These are phyloP conservation scores for Hoplostethus atlanticus DNA, from an alignment of 2,797 vertebrate genomes.

Conservation along the genomic window DNA sequence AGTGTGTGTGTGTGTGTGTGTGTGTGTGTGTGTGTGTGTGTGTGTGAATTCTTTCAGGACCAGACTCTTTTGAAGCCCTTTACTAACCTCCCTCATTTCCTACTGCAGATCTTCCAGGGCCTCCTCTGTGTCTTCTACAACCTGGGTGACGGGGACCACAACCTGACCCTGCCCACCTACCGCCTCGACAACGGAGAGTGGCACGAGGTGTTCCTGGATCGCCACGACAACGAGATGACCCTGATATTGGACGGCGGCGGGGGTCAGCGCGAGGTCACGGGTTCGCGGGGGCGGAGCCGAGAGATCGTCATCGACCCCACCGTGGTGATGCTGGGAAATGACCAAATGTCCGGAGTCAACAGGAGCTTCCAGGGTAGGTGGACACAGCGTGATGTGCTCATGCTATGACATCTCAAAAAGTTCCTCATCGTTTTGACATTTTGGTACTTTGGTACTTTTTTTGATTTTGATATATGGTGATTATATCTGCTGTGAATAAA, in stretches of 20 bases:
- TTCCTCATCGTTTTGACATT: too few relatives aligned
- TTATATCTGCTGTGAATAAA: too few relatives aligned
- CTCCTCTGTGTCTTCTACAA: constrained; percentile 88
- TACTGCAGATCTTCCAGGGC: constrained; percentile 84
- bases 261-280: constrained; percentile 86
- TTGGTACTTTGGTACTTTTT: too few relatives aligned
- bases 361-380: constrained; percentile 90
- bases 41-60: too few relatives aligned
- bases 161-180: constrained; percentile 87
- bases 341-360: constrained; percentile 83
- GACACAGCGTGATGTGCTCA: too few relatives aligned
- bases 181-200: constrained; percentile 91
- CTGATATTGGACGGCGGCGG: constrained; percentile 89
- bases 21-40: too few relatives aligned
- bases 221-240: constrained; percentile 90
- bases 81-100: not conserved
- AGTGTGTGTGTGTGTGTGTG: too few relatives aligned
- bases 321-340: constrained; percentile 88
- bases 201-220: constrained; percentile 88
- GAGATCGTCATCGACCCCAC: constrained; percentile 89
- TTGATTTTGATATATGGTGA: too few relatives aligned
- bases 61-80: not conserved
- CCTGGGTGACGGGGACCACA: constrained; percentile 89
- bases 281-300: constrained; percentile 82
- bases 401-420: too few relatives aligned